These are phyloP conservation scores for Orius insidiosus DNA, from an alignment of 1,140 invertebrate genomes.

Conservation along the genomic window DNA sequence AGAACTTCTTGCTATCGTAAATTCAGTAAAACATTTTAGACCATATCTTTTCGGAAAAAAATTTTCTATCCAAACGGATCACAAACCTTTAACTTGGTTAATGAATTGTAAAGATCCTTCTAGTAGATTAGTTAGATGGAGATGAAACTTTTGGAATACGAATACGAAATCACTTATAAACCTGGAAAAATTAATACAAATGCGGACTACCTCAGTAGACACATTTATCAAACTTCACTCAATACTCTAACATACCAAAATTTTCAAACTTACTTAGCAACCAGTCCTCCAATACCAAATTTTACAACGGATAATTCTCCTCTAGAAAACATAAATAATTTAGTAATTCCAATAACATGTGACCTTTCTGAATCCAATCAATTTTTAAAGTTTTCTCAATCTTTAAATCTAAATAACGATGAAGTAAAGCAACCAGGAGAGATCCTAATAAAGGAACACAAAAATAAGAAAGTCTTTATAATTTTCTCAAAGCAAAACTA, in stretches of 20 bases:
- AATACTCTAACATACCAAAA: too few relatives aligned
- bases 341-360: too few relatives aligned
- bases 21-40: constrained; percentile 26
- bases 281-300: not conserved
- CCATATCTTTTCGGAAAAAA: constrained; percentile 24
- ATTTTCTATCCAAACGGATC: constrained; percentile 23
- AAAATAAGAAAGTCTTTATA: too few relatives aligned
- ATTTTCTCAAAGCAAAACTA: too few relatives aligned
- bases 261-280: too few relatives aligned
- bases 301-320: too few relatives aligned
- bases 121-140: constrained; percentile 28
- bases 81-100: constrained; percentile 29
- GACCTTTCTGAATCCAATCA: too few relatives aligned
- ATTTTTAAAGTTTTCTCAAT: too few relatives aligned
- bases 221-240: constrained; percentile 10
- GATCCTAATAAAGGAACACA: too few relatives aligned
- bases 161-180: constrained; percentile 29
- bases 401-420: too few relatives aligned
- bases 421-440: too few relatives aligned
- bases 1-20: constrained; percentile 25
- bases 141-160: constrained; percentile 26
- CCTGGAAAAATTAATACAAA: constrained; percentile 25
- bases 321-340: too few relatives aligned
- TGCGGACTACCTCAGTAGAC: constrained; percentile 20
- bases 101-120: constrained; percentile 26